Evolutionary conservation across 2,797 vertebrate genomes (phyloP), one percentile per base, ranked within the genome.

Genomic region (Bovichtus variegatus): DNA sequence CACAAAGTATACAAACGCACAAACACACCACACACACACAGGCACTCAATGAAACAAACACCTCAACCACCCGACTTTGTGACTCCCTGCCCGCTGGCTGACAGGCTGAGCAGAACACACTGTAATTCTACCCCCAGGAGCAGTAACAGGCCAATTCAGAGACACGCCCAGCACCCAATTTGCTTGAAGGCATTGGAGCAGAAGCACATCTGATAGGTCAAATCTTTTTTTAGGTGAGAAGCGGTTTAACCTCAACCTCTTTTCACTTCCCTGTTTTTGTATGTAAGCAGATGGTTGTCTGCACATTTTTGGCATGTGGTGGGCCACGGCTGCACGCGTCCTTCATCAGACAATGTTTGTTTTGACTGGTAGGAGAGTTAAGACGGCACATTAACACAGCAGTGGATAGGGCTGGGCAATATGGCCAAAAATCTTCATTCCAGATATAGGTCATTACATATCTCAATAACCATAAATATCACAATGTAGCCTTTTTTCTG

Each of bases 41-140:
- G 6, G 5, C 43, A 34, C 41, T 31, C 19, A 55, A 18, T 29
- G 40, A 76, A 83, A 76, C 63, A 58, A 38, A 57, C 54, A 23
- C 60, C 51, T 61, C 60, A 43, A 40, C 25, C 50, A 46, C 40
- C 18, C 4, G 3, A 68, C 69, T 69, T 46, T 72, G 51, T 58
- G 72, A 64, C 54, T 84, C 43, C n/a, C 41, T 16, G 55, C 31
- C 23, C 8, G 31, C 31, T 34, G 31, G 1, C 31, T 9, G 31
- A 46, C 41, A n/a, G 21, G 27, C 36, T 41, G 54, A 66, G 71
- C 71, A 83, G 49, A 66, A 63, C 36, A 65, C 29, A 66, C 63
- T 87, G 87, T 86, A 89, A 90, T 79, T 72, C 73, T 76, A 87
- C 59, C 71, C 79, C 74, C 49, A 59, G 19, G 75, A 61, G 57